phyloP scores from a whole-genome alignment of 2,888 invertebrate genomes.

The Xestia c-nigrum region DNA sequence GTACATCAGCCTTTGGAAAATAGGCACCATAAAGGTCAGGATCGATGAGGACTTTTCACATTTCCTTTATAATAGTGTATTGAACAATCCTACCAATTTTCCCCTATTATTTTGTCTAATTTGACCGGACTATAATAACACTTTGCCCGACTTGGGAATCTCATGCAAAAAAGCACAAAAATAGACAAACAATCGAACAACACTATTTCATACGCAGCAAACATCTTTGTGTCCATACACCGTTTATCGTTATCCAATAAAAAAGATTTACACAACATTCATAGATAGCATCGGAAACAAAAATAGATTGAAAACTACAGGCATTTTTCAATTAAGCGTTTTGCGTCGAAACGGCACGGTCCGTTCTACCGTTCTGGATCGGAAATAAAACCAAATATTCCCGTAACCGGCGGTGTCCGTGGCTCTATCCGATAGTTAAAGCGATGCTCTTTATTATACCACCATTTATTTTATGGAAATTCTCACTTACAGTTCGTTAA shows the following conservation, averaged over 20 bases:
- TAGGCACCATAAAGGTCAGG: no score
- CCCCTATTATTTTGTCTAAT: no score
- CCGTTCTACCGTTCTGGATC: conserved; percentile 56
- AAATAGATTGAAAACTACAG: conserved; percentile 65
- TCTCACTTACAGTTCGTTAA: conserved; percentile 78
- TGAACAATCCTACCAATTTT: no score
- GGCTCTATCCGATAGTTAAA: conserved; percentile 74
- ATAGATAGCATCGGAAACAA: conserved; percentile 63
- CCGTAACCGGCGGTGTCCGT: conserved; percentile 70
- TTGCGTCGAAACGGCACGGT: conserved; percentile 58
- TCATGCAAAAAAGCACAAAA: not conserved
- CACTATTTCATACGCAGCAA: conserved; percentile 35
- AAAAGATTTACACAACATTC: conserved; percentile 63
- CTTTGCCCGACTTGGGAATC: no score
- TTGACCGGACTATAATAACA: no score
- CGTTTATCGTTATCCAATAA: conserved; percentile 63
- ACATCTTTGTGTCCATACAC: conserved; percentile 58
- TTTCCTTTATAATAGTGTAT: no score
- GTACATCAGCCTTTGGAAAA: no score
- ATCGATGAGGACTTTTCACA: no score
- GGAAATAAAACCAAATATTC: conserved; percentile 78
- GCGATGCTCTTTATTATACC: conserved; percentile 72
- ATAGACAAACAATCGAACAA: conserved; percentile 26
- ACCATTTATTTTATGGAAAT: conserved; percentile 81
- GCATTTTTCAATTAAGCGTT: conserved; percentile 69